Evolutionary conservation across 2,797 vertebrate species (phyloP).

Genomic region (Sciaenops ocellatus): DNA sequence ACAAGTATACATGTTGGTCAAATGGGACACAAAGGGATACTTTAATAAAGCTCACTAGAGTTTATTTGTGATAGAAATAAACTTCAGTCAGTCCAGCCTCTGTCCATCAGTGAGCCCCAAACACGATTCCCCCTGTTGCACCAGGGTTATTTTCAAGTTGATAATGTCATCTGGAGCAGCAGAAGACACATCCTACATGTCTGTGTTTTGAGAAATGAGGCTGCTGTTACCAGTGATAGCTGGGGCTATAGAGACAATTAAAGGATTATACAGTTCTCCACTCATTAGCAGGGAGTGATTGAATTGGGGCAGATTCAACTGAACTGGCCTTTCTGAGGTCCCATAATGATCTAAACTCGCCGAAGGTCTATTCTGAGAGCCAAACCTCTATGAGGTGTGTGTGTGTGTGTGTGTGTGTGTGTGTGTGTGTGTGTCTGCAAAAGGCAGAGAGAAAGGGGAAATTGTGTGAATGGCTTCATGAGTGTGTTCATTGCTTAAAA

Average conservation of each 20-base stretch:
- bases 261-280: slow-evolving; percentile 18
- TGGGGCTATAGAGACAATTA: slow-evolving; percentile 27
- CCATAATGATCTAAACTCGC: slow-evolving; percentile 26
- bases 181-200: slow-evolving; percentile 20
- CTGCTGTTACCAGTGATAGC: slow-evolving; percentile 9
- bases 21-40: neutral
- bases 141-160: slow-evolving; percentile 5
- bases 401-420: slow-evolving; percentile 24
- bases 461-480: slow-evolving; percentile 38
- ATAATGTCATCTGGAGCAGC: slow-evolving; percentile 6
- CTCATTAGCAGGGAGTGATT: slow-evolving; percentile 39
- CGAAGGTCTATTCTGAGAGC: slow-evolving; percentile 21
- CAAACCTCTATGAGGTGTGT: neutral
- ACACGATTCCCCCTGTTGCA: neutral
- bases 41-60: slow-evolving; percentile 3
- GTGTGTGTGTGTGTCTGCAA: slow-evolving; percentile 3
- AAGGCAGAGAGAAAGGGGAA: neutral
- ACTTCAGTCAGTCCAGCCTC: neutral
- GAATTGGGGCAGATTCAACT: slow-evolving; percentile 38
- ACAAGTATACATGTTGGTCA: neutral
- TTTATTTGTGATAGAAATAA: neutral
- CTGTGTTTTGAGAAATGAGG: slow-evolving; percentile 4
- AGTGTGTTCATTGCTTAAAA: slow-evolving; percentile 52
- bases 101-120: neutral
- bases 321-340: slow-evolving; percentile 22